Conservation (phyloP, 2,888 invertebrate genomes). For the Tachystola acroxantha region DNA sequence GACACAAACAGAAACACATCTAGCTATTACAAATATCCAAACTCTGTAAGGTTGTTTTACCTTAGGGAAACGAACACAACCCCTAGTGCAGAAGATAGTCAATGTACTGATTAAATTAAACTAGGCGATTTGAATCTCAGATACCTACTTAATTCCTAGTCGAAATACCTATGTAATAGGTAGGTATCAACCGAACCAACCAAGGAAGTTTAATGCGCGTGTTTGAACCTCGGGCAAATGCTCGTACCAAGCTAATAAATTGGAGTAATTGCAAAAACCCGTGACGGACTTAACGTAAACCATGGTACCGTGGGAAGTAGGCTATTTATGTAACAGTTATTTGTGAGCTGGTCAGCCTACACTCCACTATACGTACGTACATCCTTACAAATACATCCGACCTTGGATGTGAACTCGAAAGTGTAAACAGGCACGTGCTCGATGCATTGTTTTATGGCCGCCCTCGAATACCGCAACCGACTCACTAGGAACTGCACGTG, state of each 20-base stretch:
- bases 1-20: too few relatives aligned
- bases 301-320: slow-evolving; percentile 66
- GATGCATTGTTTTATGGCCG: slow-evolving; percentile 75
- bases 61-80: too few relatives aligned
- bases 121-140: too few relatives aligned
- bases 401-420: slow-evolving; percentile 76
- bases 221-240: too few relatives aligned
- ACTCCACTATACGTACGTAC: slow-evolving; percentile 56
- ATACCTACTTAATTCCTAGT: too few relatives aligned
- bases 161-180: too few relatives aligned
- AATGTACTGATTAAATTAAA: too few relatives aligned
- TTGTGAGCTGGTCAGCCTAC: slow-evolving; percentile 68
- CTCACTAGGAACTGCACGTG: slow-evolving; percentile 26
- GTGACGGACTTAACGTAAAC: slow-evolving; percentile 51
- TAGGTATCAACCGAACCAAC: too few relatives aligned
- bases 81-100: too few relatives aligned
- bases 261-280: slow-evolving; percentile 46
- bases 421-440: slow-evolving; percentile 71
- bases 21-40: too few relatives aligned
- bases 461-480: slow-evolving; percentile 46
- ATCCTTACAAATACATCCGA: slow-evolving; percentile 78
- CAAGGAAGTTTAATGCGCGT: too few relatives aligned
- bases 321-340: slow-evolving; percentile 74
- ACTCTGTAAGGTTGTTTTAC: too few relatives aligned
- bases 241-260: slow-evolving; percentile 29